Percentiles rank a stretch among this genome's conserved stretches.
Conservation (phyloP, 2,888 invertebrate genomes). For the Spilarctia lutea region DNA sequence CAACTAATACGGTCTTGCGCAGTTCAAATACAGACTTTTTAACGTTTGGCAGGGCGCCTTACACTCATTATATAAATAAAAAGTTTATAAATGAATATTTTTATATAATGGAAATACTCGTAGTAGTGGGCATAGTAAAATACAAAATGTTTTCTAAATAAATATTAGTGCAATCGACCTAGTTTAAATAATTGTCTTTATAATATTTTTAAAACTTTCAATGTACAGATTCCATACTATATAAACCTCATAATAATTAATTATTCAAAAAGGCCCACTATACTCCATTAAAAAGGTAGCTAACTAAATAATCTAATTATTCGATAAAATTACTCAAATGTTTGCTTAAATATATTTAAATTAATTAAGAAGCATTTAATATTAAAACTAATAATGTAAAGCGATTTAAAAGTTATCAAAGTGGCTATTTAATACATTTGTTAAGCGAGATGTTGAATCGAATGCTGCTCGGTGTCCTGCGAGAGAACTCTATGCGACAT, state of each 20-base stretch:
- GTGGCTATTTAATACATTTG: constrained; percentile 11
- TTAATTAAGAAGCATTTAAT: constrained; percentile 26
- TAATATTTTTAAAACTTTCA: background rate
- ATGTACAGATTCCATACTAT: background rate
- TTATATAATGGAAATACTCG: no score
- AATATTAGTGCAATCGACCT: no score
- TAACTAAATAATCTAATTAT: constrained; percentile 11
- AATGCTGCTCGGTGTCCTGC: constrained; percentile 40
- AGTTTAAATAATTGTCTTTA: no score
- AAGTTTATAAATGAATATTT: no score
- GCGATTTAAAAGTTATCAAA: background rate
- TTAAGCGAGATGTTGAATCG: constrained; percentile 55
- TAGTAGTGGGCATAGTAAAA: no score
- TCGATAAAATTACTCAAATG: constrained; percentile 24
- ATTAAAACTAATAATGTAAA: constrained; percentile 29
- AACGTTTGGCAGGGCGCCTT: no score
- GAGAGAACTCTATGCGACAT: constrained; percentile 1
- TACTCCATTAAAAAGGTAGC: constrained; percentile 22
- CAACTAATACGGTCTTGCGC: no score
- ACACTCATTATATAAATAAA: no score
- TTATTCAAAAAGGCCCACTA: constrained; percentile 11
- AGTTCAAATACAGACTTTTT: no score
- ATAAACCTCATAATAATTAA: background rate
- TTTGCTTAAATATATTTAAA: constrained; percentile 12
- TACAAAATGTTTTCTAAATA: no score